Conservation (phyloP, 1,140 invertebrate genomes). For the fruit fly (Drosophila melanogaster) region Release_6_plus_ISO1_MT NC_004354.4:16752501-16753000, state of each 20-base stretch:
- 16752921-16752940: slow-evolving; percentile 13
- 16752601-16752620: slow-evolving; percentile 20
- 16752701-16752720: slow-evolving; percentile 2
- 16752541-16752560: slow-evolving; percentile 77
- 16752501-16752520: slow-evolving; percentile 14
- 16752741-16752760: slow-evolving; percentile 47
- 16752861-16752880: slow-evolving; percentile 20
- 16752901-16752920: slow-evolving; percentile 33
- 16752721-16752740: slow-evolving; percentile 13
- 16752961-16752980: slow-evolving; percentile 52
- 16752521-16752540: slow-evolving; percentile 11
- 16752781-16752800: slow-evolving; percentile 12
- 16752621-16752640: slow-evolving; percentile 67
- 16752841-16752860: slow-evolving; percentile 35
- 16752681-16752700: slow-evolving; percentile 61
- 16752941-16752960: slow-evolving; percentile 4
- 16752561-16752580: slow-evolving; percentile 51
- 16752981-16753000: slow-evolving; percentile 19
- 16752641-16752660: slow-evolving; percentile 44
- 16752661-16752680: slow-evolving; percentile 70
- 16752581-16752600: slow-evolving; percentile 42
- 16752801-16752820: slow-evolving; percentile 50
- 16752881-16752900: slow-evolving; percentile 15
- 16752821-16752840: slow-evolving; percentile 50
- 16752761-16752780: slow-evolving; percentile 51